Base-by-base conservation (phyloP, 2,797 vertebrate species). In the Rhincodon typus region DNA sequence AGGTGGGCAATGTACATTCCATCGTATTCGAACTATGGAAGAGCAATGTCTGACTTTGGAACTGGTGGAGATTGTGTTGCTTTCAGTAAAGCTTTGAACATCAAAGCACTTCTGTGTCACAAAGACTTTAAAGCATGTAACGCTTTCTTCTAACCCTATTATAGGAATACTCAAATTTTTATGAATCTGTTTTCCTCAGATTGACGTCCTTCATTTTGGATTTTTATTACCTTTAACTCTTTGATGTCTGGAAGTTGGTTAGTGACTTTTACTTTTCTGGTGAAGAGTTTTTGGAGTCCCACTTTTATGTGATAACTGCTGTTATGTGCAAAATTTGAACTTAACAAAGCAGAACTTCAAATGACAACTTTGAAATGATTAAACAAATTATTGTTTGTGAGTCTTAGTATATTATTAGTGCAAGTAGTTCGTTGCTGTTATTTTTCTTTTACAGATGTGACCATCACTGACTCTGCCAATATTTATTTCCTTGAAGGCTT, bases 21-120 rank as follows among this genome's bases (percentile, higher is more conserved):
- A 62, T n/a, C 30, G 4, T 70, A 42, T 46, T 94, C 91, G 19
- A 94, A 70, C 23, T 88, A n/a, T 70, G 91, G n/a, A 46, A 21
- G 91, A 70, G 38, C n/a, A 70, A 94, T 67, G 91, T 94, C 66
- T 8, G n/a, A 30, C 67, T 91, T 94, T 67, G 66, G 91, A 67
- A n/a, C n/a, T 42, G 21, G 10, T 94, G 38, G 66, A 94, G 91
- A 70, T 42, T 88, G 86, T 46, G n/a, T 67, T 70, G 62, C 91
- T 94, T 70, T 70, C 91, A 94, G 62, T 70, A 27, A 70, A 70
- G n/a, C 91, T 94, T 94, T 94, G 91, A 70, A 94, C 91, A 94
- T 94, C 91, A 94, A 94, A 94, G 91, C 91, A 30, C 7, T 94
- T 38, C 86, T 53, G 86, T 67, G 21, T 94, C 66, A 94, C 66